These are phyloP conservation scores for Catagonus wagneri DNA, from an alignment of 2,113 vertebrate species.

Conservation along the genomic window DNA sequence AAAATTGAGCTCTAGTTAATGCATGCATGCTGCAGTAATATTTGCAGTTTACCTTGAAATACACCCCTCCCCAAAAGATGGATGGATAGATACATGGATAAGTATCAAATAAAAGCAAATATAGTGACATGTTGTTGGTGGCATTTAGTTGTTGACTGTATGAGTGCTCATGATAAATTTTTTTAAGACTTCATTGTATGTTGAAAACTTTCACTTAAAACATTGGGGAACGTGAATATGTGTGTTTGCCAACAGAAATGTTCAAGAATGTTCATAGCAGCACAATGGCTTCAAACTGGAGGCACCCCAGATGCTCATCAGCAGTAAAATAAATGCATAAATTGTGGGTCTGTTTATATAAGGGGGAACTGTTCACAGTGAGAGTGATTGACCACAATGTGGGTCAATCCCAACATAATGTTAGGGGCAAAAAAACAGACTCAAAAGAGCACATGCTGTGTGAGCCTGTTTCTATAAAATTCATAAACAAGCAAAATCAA, in stretches of 20 bases:
- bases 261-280: background rate
- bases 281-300: background rate
- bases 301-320: background rate
- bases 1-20: background rate
- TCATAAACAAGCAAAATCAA: background rate
- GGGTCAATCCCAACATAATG: accelerated
- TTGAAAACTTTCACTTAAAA: background rate
- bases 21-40: too few species aligned
- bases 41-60: background rate
- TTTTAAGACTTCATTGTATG: background rate
- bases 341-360: accelerated
- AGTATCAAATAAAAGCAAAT: background rate
- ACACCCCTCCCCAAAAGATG: background rate
- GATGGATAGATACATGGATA: background rate
- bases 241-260: background rate
- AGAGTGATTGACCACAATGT: background rate
- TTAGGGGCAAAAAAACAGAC: background rate
- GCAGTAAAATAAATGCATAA: accelerated
- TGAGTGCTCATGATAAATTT: accelerated
- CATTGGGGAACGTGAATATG: accelerated
- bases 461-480: background rate
- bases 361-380: background rate
- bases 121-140: too few species aligned
- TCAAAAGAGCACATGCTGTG: background rate
- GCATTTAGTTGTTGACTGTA: too few species aligned